Evolutionary conservation across 2,888 invertebrate species (phyloP), one percentile per base, ranked within the genome.

Genomic region (Eulithis testata): DNA sequence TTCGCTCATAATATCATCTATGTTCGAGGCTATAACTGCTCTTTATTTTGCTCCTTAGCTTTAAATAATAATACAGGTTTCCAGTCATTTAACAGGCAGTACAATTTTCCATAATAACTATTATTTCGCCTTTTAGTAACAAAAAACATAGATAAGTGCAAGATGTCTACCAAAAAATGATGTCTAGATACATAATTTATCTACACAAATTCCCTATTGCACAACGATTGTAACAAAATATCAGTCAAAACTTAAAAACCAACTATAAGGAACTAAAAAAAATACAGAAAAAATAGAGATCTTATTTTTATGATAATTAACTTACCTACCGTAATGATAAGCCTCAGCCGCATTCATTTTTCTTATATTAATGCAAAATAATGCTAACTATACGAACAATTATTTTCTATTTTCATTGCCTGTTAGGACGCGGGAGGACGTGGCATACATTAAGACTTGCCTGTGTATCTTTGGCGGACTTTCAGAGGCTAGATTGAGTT

Each of bases 371-470:
- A 67, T 54, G 67, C 67, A 67, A 67, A 67, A 54, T 67, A 67
- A 67, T 56, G 60, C 57, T 67, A 63, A 60, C 67, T 63, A 67
- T 67, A 57, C 66, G 52, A 66, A 67, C 63, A 67, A 60, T 66
- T 53, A 63, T 57, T 56, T 50, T 27, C 45, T 60, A 55, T 44
- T 43, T 66, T 27, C 14, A 52, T 60, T 52, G 55, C 60, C 60
- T 51, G 62, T 40, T 21, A 59, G 45, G 45, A 4, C 43, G 47
- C 9, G 11, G n/a, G n/a, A 36, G 51, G 54, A 45, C 56, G 21
- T 49, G 37, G 36, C 47, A 21, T 49, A 51, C 27, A 11, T 31
- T 11, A n/a, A 51, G 51, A 51, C 11, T 14, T 49, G 11, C 14
- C 49, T 31, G 11, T 51, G 49, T 21, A 21, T 49, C 21, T 49